Base-by-base conservation (phyloP, 2,797 vertebrate genomes). In the Muraenolepis orangiensis region DNA sequence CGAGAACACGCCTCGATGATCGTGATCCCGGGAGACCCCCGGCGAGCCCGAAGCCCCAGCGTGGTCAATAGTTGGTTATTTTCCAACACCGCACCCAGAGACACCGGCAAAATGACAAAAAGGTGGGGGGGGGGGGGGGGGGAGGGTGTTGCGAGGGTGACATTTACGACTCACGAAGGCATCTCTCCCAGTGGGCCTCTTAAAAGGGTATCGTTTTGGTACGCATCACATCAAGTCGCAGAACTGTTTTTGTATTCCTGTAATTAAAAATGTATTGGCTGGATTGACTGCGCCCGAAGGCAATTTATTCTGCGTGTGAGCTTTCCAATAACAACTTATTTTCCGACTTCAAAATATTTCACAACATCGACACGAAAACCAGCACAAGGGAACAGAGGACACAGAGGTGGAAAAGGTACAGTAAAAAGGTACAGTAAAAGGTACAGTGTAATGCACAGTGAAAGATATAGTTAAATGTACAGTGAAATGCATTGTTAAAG, bases 151-250 rank as follows among this genome's bases (percentile, higher is more conserved):
- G 69, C 23, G 6, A 36, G 57, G 78, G 76, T 87, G 84, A 87
- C 83, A 86, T 90, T 90, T 88, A 73, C n/a, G 61, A 80, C 79
- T 81, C 80, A 16, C n/a, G 67, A 66, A 26, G 66, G 34, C 64
- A 66, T 30, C 31, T 76, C 73, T 28, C 26, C 51, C 51, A 57
- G 51, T n/a, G 23, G 51, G 23, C 51, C 72, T 76, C 18, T 72
- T 71, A 30, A 83, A 88, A 85, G 72, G 74, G 12, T 76, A 76
- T 42, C 66, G 83, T 40, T 81, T 75, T 71, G 71, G 68, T 64
- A 68, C 66, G 73, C 46, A 23, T 64, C 14, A 12, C 31, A 29
- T 57, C 51, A 57, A 57, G 51, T 57, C 23, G 26, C 6, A 40
- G n/a, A 23, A 23, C 23, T 70, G 23, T 74, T 71, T 28, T 57